Percentiles rank a stretch among this genome's conserved stretches.
These are phyloP conservation scores for Dallia pectoralis DNA, from an alignment of 2,797 vertebrate genomes.

Conservation along the genomic window DNA sequence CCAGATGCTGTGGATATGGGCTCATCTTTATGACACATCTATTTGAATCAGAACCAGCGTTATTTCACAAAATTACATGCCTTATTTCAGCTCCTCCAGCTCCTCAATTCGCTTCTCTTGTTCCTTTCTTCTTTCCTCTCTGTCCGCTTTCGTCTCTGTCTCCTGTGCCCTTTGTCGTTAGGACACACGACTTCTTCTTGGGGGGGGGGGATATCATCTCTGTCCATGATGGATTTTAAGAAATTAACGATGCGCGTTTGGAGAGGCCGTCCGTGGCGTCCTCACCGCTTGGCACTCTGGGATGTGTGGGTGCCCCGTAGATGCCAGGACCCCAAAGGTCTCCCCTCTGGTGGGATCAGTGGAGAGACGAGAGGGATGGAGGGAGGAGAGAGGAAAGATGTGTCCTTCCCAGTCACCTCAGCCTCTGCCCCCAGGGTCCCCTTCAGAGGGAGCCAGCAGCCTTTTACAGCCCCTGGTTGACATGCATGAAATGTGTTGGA, in stretches of 20 bases:
- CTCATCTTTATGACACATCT: not conserved
- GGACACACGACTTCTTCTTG: constrained; percentile 47
- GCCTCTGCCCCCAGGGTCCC: constrained; percentile 42
- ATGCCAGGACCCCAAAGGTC: constrained; percentile 45
- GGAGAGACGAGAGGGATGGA: constrained; percentile 3
- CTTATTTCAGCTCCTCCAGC: not conserved
- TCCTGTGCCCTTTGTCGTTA: constrained; percentile 61
- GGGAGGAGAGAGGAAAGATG: constrained; percentile 48
- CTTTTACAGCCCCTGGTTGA: constrained; percentile 63
- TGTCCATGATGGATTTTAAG: constrained; percentile 59
- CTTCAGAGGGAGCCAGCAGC: constrained; percentile 28
- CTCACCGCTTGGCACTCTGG: constrained; percentile 54
- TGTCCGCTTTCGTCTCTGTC: constrained; percentile 14
- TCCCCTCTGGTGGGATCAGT: constrained; percentile 26
- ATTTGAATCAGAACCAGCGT: too few relatives aligned
- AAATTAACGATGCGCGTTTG: constrained; percentile 59
- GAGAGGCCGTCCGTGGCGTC: constrained; percentile 44
- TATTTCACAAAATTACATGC: too few relatives aligned
- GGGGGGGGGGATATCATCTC: constrained; percentile 54
- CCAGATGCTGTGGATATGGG: not conserved
- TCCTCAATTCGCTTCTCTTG: not conserved
- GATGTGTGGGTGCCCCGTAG: constrained; percentile 62
- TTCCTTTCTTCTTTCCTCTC: not conserved
- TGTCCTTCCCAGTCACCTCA: constrained; percentile 69
- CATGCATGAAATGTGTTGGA: constrained; percentile 60